Evolutionary conservation across 1,140 invertebrate genomes (phyloP).

Genomic region (Mamestra configurata): DNA sequence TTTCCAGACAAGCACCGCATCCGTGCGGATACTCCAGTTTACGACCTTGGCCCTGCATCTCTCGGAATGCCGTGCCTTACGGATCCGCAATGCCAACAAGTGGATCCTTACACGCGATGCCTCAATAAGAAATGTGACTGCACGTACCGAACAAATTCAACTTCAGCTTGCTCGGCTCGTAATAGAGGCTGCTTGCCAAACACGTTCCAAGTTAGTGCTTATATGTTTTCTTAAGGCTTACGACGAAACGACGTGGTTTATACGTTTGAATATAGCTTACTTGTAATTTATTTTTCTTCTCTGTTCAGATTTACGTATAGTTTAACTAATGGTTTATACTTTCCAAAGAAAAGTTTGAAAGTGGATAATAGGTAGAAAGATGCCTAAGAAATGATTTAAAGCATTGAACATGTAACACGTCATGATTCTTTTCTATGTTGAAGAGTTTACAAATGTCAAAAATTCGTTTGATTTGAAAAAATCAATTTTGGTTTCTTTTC

Average conservation of each 20-base stretch:
- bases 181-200: constrained; percentile 93
- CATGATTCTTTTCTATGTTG: neutral
- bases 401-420: neutral
- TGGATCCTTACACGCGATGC: constrained; percentile 93
- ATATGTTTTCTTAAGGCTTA: neutral
- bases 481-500: too few species aligned
- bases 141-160: constrained; percentile 87
- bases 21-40: constrained; percentile 67
- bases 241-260: constrained; percentile 14
- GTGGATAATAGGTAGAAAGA: neutral
- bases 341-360: neutral
- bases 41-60: constrained; percentile 89
- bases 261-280: neutral
- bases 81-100: constrained; percentile 93
- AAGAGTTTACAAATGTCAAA: neutral
- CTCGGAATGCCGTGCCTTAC: constrained; percentile 93
- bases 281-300: neutral
- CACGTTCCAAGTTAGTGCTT: constrained; percentile 93
- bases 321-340: neutral
- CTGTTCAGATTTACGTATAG: neutral
- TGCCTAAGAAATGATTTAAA: neutral
- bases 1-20: constrained; percentile 80
- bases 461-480: too few species aligned
- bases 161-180: constrained; percentile 90
- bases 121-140: constrained; percentile 95